Percentiles rank a stretch among this genome's conserved stretches.
Conservation (phyloP, 1,140 invertebrate genomes). For the Drosophila melanica region DNA sequence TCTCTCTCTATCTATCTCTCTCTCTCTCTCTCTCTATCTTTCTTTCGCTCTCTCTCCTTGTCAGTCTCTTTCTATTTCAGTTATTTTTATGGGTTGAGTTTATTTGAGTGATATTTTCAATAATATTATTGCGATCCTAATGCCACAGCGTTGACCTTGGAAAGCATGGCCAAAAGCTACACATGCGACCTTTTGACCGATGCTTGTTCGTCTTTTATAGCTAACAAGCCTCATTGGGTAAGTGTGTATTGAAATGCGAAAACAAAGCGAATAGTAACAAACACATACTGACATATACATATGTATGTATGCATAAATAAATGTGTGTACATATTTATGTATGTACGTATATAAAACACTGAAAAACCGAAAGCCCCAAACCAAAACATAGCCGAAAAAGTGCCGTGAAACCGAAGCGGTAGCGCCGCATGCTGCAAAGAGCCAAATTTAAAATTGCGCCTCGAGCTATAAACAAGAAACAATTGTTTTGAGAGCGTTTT, state of each 20-base stretch:
- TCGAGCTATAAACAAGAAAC: conserved; percentile 68
- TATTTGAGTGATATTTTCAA: too few species aligned
- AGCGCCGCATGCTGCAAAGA: conserved; percentile 44
- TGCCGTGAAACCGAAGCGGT: conserved; percentile 38
- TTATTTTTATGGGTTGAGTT: too few species aligned
- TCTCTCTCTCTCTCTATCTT: too few species aligned
- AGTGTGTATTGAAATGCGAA: conserved; percentile 26
- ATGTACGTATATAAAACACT: neutral
- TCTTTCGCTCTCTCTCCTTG: too few species aligned
- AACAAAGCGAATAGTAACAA: conserved; percentile 16
- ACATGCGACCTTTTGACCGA: conserved; percentile 21
- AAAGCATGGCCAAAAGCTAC: neutral
- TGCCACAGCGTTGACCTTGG: too few species aligned
- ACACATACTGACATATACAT: neutral
- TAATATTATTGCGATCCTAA: too few species aligned
- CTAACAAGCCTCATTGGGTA: conserved; percentile 39
- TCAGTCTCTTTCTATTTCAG: too few species aligned
- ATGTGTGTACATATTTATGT: neutral
- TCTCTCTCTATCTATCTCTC: too few species aligned
- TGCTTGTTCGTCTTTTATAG: conserved; percentile 12
- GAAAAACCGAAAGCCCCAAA: conserved; percentile 27
- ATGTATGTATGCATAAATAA: neutral
- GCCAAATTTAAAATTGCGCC: conserved; percentile 71
- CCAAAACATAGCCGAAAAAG: conserved; percentile 12
- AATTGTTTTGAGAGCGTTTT: conserved; percentile 69